Base-by-base conservation (phyloP, 2,113 vertebrate species). In the Pteropus alecto region DNA sequence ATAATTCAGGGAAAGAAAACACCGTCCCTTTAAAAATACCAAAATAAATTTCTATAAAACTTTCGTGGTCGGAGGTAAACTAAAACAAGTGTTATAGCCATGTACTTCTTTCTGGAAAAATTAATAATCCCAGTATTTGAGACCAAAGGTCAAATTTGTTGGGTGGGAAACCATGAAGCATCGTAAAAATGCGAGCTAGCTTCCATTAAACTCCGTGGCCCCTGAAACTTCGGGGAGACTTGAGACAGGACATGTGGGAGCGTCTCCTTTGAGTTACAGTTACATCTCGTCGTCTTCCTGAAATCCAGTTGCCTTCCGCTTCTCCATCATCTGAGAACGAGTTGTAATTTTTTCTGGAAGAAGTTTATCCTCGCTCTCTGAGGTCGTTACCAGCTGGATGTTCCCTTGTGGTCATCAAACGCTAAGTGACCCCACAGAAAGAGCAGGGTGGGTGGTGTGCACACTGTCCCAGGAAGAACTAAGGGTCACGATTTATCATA, bases 401-500 rank as follows among this genome's bases (percentile, higher is more conserved):
- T 16, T 35, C 5, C 38, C 48, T 18, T 73, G 48, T 68, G 76
- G 43, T 30, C 18, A 18, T 6, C 18, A 38, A 67, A 91, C 73
- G 68, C 22, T 28, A 16, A 82, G 68, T 30, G 2, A 56, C 3
- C 16, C 54, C 15, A 43, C 38, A 21, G 2, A 67, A 73, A 6
- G 14, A 79, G 0, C 10, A 11, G 1, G 3, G 21, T 4, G n/a
- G 0, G 18, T 35, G 0, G 0, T 12, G 30, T 5, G 13, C 7
- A 11, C n/a, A 11, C 19, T 33, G 11, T 60, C 35, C 18, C 4
- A 56, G 5, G 28, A 35, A 46, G 35, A 54, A 61, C 6, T 24
- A 74, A 28, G 43, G 33, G 19, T 46, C 35, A 0, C 2, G 1
- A 2, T 30, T 61, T 15, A 33, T n/a, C 4, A 41, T 28, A 43